These are phyloP conservation scores for Laterallus jamaicensis DNA, from an alignment of 2,113 vertebrate species.

Conservation along the genomic window DNA sequence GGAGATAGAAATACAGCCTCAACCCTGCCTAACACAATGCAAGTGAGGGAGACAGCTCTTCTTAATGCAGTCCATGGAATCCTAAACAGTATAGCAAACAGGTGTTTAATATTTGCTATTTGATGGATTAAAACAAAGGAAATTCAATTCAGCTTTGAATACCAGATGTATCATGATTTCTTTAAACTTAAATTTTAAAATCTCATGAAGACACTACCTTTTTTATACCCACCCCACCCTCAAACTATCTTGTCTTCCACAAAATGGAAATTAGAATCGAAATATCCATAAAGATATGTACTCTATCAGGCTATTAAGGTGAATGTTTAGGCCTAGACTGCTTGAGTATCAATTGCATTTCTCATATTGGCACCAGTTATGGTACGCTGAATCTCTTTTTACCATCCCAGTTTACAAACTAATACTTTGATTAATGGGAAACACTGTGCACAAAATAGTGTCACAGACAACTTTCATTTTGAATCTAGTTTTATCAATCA, in stretches of 20 bases:
- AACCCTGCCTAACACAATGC: not conserved
- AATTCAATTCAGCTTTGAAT: not conserved
- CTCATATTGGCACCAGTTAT: not conserved
- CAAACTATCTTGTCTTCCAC: not conserved
- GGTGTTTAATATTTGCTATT: not conserved
- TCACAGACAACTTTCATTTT: not conserved
- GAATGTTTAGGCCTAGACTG: not conserved
- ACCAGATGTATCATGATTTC: not conserved
- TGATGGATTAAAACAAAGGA: not conserved
- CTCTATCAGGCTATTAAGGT: not conserved
- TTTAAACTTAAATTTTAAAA: not conserved
- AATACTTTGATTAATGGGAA: not conserved
- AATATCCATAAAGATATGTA: not conserved
- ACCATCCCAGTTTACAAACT: not conserved
- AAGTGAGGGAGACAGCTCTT: not conserved
- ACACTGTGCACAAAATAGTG: not conserved
- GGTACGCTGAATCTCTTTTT: not conserved
- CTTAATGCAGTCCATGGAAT: not conserved
- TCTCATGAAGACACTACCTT: not conserved
- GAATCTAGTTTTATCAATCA: not conserved
- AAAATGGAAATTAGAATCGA: not conserved
- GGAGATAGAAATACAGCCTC: not conserved
- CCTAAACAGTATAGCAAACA: fast-evolving
- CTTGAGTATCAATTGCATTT: not conserved
- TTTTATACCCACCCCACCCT: too few species aligned